These are phyloP conservation scores for Dryomyza anilis DNA, from an alignment of 2,888 invertebrate species.

Conservation along the genomic window DNA sequence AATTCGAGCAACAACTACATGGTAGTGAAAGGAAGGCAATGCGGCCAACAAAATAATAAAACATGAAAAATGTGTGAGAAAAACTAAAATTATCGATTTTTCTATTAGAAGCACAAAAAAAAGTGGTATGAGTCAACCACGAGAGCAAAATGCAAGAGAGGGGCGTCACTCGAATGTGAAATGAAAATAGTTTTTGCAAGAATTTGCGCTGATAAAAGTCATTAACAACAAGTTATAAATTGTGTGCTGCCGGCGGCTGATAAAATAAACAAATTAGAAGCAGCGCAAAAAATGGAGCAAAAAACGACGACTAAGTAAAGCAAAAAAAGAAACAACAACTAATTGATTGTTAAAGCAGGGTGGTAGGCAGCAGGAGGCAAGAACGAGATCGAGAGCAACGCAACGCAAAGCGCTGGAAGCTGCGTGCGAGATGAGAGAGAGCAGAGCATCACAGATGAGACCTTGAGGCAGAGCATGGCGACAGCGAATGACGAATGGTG, in stretches of 20 bases:
- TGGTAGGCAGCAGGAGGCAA: background rate
- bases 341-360: no score
- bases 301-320: background rate
- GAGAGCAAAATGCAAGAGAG: background rate
- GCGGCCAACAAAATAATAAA: background rate
- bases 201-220: background rate
- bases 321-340: background rate
- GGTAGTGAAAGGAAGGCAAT: no score
- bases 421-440: background rate
- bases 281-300: no score
- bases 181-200: slow-evolving; percentile 7
- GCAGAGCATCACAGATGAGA: no score
- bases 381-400: background rate
- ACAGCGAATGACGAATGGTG: background rate
- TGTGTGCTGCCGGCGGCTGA: background rate
- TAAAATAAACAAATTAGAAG: background rate
- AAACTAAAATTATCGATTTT: slow-evolving; percentile 19
- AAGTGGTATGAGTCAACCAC: no score
- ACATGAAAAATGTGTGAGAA: background rate
- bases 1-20: no score
- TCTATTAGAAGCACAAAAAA: no score
- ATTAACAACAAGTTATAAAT: background rate
- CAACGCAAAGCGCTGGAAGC: background rate
- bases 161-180: background rate
- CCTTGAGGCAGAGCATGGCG: slow-evolving; percentile 15